These are phyloP conservation scores for Tiliacea aurago DNA, from an alignment of 2,888 invertebrate species.

Conservation along the genomic window DNA sequence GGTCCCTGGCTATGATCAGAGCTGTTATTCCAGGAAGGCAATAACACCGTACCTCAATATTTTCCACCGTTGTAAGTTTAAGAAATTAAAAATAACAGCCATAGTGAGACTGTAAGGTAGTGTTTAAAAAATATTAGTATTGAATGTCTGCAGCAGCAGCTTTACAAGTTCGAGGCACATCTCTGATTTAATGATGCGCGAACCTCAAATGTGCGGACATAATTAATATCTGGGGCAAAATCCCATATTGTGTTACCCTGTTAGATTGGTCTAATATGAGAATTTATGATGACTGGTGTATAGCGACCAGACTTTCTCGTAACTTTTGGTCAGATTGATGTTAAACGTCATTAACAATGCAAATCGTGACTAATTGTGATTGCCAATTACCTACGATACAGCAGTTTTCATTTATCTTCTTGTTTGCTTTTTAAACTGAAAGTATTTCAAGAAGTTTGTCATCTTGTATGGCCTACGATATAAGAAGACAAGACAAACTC, in stretches of 20 bases:
- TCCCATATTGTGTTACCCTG: constrained; percentile 6
- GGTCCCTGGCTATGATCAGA: not conserved
- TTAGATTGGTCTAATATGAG: not conserved
- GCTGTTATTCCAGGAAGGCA: not conserved
- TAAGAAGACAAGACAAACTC: constrained; percentile 4
- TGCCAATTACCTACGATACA: not conserved
- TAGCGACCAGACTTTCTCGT: not conserved
- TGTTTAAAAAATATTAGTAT: not conserved
- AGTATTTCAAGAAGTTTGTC: not conserved
- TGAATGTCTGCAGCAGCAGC: not conserved
- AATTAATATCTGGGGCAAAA: constrained; percentile 17
- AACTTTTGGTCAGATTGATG: not conserved
- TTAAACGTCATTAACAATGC: not conserved
- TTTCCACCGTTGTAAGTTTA: too few relatives aligned
- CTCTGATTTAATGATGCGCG: not conserved
- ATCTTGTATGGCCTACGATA: not conserved
- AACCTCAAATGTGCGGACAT: not conserved
- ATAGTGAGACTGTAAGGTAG: not conserved
- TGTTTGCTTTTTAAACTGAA: not conserved
- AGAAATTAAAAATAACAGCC: too few relatives aligned
- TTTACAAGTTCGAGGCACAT: constrained; percentile 14
- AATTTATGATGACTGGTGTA: not conserved
- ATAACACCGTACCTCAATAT: too few relatives aligned
- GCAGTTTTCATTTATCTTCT: not conserved
- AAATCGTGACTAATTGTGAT: not conserved